Evolutionary conservation across 1,140 invertebrate species (phyloP), one percentile per base, ranked within the genome.

Genomic region (Lepidurus arcticus): DNA sequence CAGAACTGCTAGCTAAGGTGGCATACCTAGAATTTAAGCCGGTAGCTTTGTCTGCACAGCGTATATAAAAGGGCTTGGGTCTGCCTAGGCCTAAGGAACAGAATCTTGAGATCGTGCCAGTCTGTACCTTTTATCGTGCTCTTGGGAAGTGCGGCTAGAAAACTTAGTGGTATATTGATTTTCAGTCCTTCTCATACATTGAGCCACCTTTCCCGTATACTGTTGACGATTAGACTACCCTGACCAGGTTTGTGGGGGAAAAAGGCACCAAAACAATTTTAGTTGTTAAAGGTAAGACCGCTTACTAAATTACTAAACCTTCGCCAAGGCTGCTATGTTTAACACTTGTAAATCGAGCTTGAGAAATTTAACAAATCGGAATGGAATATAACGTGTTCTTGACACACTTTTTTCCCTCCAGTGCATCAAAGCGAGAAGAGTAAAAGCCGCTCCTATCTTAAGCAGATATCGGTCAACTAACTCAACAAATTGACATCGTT

Each of bases 21-120:
- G n/a, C 53, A 65, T 65, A 21, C 53, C 53, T n/a, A 65, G 53
- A 65, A 65, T 65, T 65, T 65, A 65, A 65, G 53, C 53, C 53
- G 53, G 21, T 21, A 65, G 53, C 53, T 65, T n/a, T 13, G 5
- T 21, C 53, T n/a, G 53, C 53, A 21, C 34, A 65, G 53, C 53
- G 21, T 65, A 65, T 65, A 65, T 65, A 65, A 65, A 65, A 65
- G 53, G 53, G 53, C 21, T 65, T 13, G 16, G 53, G 21, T n/a
- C 6, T 7, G 4, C 21, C 53, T 7, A 65, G 21, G 53, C 53
- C 53, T 65, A 65, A n/a, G 7, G 53, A 13, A 21, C 13, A 65
- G 16, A 65, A 65, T 7, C 53, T 65, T 65, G 53, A 65, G 53
- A 65, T 65, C 21, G 53, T 65, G 53, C 53, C 21, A 65, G 16